Percentiles rank a stretch among this genome's conserved stretches.
Conservation (phyloP, 1,140 invertebrate species). For the Ditylenchus dipsaci region DNA sequence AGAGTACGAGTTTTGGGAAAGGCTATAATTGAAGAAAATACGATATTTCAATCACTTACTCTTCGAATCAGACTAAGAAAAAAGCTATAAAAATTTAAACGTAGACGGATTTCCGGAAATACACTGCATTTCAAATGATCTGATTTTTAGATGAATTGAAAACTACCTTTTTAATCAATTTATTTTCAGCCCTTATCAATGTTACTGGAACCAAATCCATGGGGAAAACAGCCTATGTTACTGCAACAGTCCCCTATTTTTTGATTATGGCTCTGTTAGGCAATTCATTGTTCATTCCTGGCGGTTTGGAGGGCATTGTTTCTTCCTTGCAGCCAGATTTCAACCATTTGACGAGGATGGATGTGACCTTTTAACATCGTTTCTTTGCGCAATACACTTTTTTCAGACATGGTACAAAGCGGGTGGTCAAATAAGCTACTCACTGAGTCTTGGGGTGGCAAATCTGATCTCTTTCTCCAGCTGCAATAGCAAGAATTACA, state of each 20-base stretch:
- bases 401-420: not conserved
- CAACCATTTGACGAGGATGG: not conserved
- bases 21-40: no score
- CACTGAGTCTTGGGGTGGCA: not conserved
- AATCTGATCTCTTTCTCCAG: not conserved
- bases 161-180: no score
- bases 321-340: not conserved
- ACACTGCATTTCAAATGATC: no score
- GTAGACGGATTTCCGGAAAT: no score
- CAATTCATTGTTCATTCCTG: not conserved
- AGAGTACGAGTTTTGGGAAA: no score
- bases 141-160: no score
- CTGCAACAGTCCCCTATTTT: not conserved
- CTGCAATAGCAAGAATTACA: not conserved
- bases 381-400: not conserved
- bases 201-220: not conserved
- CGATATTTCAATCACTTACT: no score
- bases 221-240: not conserved
- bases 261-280: not conserved
- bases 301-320: not conserved
- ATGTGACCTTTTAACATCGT: not conserved
- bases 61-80: no score
- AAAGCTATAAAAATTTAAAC: no score
- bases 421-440: not conserved
- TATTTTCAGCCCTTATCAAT: not conserved